Percentiles rank a stretch among this genome's conserved stretches.
Conservation (phyloP, 2,797 vertebrate species). For the Mus caroli region DNA sequence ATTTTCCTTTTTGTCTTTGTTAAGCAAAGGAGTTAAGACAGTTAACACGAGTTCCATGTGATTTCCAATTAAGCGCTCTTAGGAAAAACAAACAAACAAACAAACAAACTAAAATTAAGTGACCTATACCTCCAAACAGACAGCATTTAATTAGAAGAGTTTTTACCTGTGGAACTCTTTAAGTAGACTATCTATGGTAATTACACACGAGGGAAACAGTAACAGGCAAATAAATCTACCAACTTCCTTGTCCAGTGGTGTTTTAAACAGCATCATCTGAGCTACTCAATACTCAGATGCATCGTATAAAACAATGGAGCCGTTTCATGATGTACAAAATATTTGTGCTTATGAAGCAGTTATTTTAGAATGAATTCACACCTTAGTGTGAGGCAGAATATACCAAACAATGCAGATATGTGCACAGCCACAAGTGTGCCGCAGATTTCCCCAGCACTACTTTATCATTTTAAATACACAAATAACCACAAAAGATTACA, state of each 20-base stretch:
- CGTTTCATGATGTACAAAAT: background rate
- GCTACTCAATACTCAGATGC: background rate
- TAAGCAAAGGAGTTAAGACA: conserved; percentile 4
- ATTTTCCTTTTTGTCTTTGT: background rate
- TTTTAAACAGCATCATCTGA: background rate
- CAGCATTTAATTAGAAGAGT: background rate
- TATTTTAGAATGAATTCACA: background rate
- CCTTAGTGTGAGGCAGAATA: background rate
- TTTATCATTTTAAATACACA: background rate
- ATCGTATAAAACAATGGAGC: background rate
- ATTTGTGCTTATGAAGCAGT: background rate
- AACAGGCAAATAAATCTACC: background rate
- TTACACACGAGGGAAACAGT: background rate
- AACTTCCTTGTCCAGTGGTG: background rate
- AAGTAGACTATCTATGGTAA: background rate
- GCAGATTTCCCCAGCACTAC: background rate
- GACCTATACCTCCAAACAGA: background rate
- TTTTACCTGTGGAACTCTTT: background rate
- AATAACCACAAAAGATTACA: background rate
- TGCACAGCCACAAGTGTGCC: background rate
- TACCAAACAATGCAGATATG: background rate
- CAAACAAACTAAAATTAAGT: background rate
- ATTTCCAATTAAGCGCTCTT: background rate
- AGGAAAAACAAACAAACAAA: background rate
- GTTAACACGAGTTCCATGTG: background rate